Evolutionary conservation across 2,113 vertebrate species (phyloP), one percentile per base, ranked within the genome.

Genomic region (Syngnathus floridae): DNA sequence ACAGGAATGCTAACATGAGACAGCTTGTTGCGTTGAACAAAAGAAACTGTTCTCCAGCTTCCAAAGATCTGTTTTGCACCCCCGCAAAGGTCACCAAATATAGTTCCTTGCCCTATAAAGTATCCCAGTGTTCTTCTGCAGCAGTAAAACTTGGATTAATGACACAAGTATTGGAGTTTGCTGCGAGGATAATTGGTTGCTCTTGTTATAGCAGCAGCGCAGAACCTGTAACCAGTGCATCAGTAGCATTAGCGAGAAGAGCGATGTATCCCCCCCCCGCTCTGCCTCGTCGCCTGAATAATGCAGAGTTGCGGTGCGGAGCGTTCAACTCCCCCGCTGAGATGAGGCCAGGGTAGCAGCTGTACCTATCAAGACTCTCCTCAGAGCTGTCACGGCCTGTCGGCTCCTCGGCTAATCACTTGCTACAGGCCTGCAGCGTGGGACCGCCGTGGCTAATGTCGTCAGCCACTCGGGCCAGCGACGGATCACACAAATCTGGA

Each of bases 361-460:
- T 88, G 87, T 83, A 74, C 80, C 75, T 52, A 83, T 86, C 83
- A 82, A 81, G 79, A 55, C 75, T 83, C 79, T 86, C 73, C 73
- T 86, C 76, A 49, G 77, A 72, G 81, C 88, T 82, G 86, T 84
- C 85, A 81, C 26, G 64, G 76, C 85, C 77, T 84, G 81, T 81
- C 84, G 84, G 81, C 78, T 85, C 74, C 65, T 56, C 55, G 1
- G 76, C 86, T 86, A 88, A 88, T 86, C 82, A 79, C 79, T 83
- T 84, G 65, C 74, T 78, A 80, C 83, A 81, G 75, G 71, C 73
- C 78, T 65, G 71, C 64, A 73, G 87, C 73, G 63, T 57, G 56
- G 79, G 71, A 74, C 67, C 65, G 19, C 71, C 51, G 48, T 70
- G 37, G 70, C 75, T 82, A 81, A 86, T 82, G 82, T 77, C 69